Evolutionary conservation across 2,888 invertebrate genomes (phyloP).

Genomic region (Drosophila cognata): DNA sequence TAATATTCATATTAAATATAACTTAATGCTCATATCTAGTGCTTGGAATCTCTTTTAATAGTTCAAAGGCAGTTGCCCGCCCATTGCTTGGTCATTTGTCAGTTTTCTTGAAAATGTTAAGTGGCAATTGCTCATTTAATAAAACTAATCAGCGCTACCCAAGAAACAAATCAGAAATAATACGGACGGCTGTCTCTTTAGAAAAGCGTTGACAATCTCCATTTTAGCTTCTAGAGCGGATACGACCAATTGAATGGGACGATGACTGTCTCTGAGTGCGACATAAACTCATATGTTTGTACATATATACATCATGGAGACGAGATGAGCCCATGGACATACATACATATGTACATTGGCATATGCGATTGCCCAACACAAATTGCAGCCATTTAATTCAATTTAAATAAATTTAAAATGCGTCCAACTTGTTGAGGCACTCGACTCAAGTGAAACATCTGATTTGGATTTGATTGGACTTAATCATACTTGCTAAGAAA

Average conservation of each 20-base stretch:
- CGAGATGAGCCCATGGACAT: conserved; percentile 37
- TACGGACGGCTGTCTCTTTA: conserved; percentile 19
- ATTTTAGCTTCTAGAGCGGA: conserved; percentile 77
- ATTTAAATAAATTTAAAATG: conserved; percentile 81
- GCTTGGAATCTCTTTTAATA: not conserved
- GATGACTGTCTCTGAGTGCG: conserved; percentile 63
- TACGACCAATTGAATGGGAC: conserved; percentile 80
- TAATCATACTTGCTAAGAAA: conserved; percentile 38
- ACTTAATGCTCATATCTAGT: not conserved
- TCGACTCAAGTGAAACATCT: conserved; percentile 46
- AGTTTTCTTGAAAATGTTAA: conserved; percentile 43
- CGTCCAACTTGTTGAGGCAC: conserved; percentile 64
- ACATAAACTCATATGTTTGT: conserved; percentile 3
- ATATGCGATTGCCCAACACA: conserved; percentile 61
- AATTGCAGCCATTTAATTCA: conserved; percentile 81
- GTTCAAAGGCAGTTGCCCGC: not conserved
- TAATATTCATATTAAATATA: not conserved
- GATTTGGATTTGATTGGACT: conserved; percentile 60
- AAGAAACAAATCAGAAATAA: conserved; percentile 56
- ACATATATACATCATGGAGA: conserved; percentile 7
- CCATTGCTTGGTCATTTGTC: conserved; percentile 40
- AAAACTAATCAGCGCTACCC: conserved; percentile 69
- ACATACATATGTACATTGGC: conserved; percentile 30
- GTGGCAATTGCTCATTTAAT: conserved; percentile 80
- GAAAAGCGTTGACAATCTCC: conserved; percentile 75